Percentiles rank a stretch among this genome's conserved stretches.
These are phyloP conservation scores for Sebastolobus alascanus DNA, from an alignment of 2,797 vertebrate genomes.

Conservation along the genomic window DNA sequence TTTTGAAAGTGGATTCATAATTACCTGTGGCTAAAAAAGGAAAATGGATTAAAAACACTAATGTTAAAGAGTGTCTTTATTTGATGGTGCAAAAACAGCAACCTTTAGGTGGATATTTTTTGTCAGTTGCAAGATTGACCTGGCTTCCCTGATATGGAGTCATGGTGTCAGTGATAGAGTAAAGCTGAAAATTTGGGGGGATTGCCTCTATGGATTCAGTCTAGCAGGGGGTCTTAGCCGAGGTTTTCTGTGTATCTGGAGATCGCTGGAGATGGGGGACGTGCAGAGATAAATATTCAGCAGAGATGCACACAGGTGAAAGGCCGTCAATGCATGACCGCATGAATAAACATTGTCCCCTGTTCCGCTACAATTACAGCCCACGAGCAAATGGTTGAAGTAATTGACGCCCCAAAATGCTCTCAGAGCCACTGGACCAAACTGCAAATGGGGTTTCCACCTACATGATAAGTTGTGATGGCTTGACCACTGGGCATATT, in stretches of 20 bases:
- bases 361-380: conserved; percentile 82
- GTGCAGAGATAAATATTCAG: conserved; percentile 82
- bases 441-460: conserved; percentile 73
- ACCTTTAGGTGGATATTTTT: conserved; percentile 22
- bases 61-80: conserved; percentile 6
- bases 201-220: conserved; percentile 43
- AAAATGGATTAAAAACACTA: conserved; percentile 7
- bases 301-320: conserved; percentile 78
- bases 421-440: conserved; percentile 73
- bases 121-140: background rate
- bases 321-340: conserved; percentile 78
- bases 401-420: conserved; percentile 78
- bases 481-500: conserved; percentile 65
- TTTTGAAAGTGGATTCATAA: conserved; percentile 15
- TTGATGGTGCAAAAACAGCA: background rate
- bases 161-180: conserved; percentile 54
- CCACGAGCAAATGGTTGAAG: conserved; percentile 82
- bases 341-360: conserved; percentile 87
- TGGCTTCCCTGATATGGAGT: conserved; percentile 29
- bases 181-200: background rate
- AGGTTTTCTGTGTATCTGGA: conserved; percentile 36
- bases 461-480: conserved; percentile 69
- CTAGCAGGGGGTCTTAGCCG: conserved; percentile 22
- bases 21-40: conserved; percentile 3
- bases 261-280: conserved; percentile 48